Evolutionary conservation across 2,113 vertebrate species (phyloP).

Genomic region (Nibea coibor): DNA sequence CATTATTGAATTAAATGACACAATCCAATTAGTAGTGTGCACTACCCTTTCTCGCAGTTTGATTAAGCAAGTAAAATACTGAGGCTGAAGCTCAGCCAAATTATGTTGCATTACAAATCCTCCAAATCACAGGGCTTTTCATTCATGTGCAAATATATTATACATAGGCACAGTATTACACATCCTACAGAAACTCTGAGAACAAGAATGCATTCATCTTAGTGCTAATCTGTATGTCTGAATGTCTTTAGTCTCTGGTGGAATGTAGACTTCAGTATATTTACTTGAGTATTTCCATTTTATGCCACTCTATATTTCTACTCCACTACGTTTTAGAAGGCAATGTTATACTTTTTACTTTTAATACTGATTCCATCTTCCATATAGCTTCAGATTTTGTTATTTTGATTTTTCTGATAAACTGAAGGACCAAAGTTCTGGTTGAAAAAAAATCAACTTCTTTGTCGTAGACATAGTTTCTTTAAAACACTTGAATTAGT

Average conservation of each 20-base stretch:
- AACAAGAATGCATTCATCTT: constrained; percentile 1
- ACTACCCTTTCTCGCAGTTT: constrained; percentile 76
- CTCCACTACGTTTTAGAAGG: not conserved
- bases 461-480: too few relatives aligned
- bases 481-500: too few relatives aligned
- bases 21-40: constrained; percentile 80
- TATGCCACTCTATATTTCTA: not conserved
- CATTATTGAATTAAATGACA: constrained; percentile 81
- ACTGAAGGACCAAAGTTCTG: too few relatives aligned
- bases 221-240: constrained; percentile 8
- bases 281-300: not conserved
- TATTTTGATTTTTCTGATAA: too few relatives aligned
- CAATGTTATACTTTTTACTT: too few relatives aligned
- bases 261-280: not conserved
- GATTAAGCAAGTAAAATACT: constrained; percentile 80
- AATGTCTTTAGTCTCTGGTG: not conserved
- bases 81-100: constrained; percentile 73
- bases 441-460: too few relatives aligned
- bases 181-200: constrained; percentile 3
- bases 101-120: constrained; percentile 75
- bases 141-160: constrained; percentile 55
- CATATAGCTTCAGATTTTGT: not conserved
- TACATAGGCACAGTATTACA: not conserved
- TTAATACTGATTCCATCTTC: too few relatives aligned
- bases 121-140: constrained; percentile 63